A percentile compares a stretch with the other conserved stretches of the same genome.
phyloP scores from a whole-genome alignment of 2,888 invertebrate species.

The Leucophenga maculata region DNA sequence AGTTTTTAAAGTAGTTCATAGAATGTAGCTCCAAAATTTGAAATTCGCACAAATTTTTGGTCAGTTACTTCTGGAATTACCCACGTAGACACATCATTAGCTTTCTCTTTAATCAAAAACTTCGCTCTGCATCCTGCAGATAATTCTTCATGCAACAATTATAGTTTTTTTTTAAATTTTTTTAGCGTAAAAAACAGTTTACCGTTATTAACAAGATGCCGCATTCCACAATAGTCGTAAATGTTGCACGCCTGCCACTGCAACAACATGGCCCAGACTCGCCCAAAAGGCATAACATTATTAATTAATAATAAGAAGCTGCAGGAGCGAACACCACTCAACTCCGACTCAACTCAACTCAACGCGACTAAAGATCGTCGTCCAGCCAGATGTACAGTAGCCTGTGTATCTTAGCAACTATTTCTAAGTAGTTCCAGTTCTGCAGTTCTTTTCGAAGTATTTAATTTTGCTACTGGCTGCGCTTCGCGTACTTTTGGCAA shows the following conservation, averaged over 20 bases:
- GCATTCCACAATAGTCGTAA: neutral
- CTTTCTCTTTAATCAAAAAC: no score
- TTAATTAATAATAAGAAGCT: slow-evolving; percentile 23
- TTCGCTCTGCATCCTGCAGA: no score
- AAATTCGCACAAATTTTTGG: no score
- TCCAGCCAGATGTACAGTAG: neutral
- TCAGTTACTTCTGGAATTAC: no score
- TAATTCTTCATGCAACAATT: no score
- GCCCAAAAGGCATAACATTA: slow-evolving; percentile 22
- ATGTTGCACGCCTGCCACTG: neutral
- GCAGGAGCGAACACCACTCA: neutral
- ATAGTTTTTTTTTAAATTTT: no score
- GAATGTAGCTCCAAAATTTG: no score
- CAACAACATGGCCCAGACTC: neutral
- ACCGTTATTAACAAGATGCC: slow-evolving; percentile 24
- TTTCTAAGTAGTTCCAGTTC: neutral
- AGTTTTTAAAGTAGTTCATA: no score
- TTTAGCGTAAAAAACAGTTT: neutral
- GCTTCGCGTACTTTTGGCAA: slow-evolving; percentile 17
- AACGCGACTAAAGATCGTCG: neutral
- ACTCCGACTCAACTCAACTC: neutral
- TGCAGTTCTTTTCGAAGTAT: neutral
- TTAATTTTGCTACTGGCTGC: neutral
- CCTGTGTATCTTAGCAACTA: no score
- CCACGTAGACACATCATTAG: no score